A percentile compares a stretch with the other conserved stretches of the same genome.
Evolutionary conservation across 2,113 vertebrate genomes (phyloP).

Genomic region (Anser cygnoides): DNA sequence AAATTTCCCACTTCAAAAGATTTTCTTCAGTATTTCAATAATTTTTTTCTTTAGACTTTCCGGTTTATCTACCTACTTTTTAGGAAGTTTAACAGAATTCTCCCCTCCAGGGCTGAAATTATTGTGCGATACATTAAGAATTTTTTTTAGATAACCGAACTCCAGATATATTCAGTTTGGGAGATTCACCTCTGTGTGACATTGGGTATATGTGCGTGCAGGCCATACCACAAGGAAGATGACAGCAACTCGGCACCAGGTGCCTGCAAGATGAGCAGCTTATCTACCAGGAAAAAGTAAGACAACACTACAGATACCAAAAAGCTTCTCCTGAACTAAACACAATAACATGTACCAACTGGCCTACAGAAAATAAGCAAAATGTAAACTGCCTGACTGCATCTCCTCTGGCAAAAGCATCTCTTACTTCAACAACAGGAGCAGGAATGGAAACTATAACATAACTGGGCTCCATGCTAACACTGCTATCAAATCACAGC

Average conservation of each 20-base stretch:
- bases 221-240: background rate
- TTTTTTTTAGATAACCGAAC: background rate
- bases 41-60: background rate
- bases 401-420: background rate
- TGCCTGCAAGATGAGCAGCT: background rate
- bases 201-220: accelerated
- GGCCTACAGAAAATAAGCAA: background rate
- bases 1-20: background rate
- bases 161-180: accelerated
- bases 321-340: background rate
- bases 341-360: background rate
- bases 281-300: background rate
- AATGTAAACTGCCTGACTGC: background rate
- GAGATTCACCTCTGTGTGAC: background rate
- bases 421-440: background rate
- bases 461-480: background rate
- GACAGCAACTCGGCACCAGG: accelerated
- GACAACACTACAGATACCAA: background rate
- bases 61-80: background rate
- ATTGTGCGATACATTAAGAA: background rate
- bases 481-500: slow-evolving; percentile 40
- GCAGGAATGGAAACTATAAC: background rate
- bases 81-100: background rate
- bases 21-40: background rate
- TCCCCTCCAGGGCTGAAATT: background rate